Conservation (phyloP, 2,797 vertebrate species). For the Platyrinchus mystaceus region DNA sequence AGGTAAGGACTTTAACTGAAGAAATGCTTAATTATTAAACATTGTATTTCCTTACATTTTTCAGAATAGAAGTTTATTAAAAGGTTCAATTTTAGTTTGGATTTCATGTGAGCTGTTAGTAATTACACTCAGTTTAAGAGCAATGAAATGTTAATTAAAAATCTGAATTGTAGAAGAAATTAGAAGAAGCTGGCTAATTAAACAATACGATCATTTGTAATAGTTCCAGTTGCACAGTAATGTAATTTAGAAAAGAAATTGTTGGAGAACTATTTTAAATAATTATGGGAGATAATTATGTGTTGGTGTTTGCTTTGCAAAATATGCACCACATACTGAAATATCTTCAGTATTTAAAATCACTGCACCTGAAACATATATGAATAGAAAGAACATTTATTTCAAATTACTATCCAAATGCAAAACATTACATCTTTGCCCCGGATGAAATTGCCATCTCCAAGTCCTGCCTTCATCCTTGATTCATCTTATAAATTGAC, state of each 20-base stretch:
- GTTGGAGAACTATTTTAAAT: constrained; percentile 55
- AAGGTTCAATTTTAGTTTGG: constrained; percentile 54
- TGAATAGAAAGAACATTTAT: not conserved
- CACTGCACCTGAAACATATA: not conserved
- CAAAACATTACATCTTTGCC: not conserved
- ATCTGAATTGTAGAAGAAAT: constrained; percentile 38
- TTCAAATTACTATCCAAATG: not conserved
- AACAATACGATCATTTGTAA: constrained; percentile 58
- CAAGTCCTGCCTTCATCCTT: not conserved
- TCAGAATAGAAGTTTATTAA: constrained; percentile 31
- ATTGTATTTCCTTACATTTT: constrained; percentile 42
- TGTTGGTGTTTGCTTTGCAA: constrained; percentile 46
- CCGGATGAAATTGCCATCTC: not conserved
- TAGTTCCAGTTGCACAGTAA: constrained; percentile 57
- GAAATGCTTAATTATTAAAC: constrained; percentile 46
- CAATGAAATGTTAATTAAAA: constrained; percentile 71
- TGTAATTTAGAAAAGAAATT: constrained; percentile 60
- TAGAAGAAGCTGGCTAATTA: constrained; percentile 61
- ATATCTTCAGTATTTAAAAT: not conserved
- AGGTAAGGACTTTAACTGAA: constrained; percentile 47
- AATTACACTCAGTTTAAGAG: constrained; percentile 38
- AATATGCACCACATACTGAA: not conserved
- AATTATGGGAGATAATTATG: constrained; percentile 35
- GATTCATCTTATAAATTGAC: not conserved
- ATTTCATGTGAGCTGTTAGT: constrained; percentile 25